Evolutionary conservation across 2,113 vertebrate species (phyloP).

Genomic region (Nannobrachium achirus): DNA sequence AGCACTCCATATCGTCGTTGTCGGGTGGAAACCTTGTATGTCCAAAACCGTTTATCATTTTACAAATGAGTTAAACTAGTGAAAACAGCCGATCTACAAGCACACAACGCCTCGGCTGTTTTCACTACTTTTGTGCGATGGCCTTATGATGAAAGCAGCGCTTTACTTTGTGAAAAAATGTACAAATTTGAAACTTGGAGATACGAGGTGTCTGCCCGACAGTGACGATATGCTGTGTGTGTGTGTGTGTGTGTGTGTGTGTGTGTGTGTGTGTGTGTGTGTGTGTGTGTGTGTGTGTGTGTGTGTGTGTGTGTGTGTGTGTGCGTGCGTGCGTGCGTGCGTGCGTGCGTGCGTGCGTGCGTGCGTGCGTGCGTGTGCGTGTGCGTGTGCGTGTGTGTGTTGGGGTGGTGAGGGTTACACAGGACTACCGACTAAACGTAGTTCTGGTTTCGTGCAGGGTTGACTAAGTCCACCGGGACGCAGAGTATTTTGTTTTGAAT

Average conservation of each 20-base stretch:
- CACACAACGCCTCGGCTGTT: too few relatives aligned
- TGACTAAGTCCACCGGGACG: background rate
- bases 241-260: background rate
- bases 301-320: background rate
- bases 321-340: background rate
- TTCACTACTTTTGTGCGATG: too few relatives aligned
- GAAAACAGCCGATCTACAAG: too few relatives aligned
- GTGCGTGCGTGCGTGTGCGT: background rate
- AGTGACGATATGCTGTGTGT: too few relatives aligned
- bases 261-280: background rate
- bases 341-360: background rate
- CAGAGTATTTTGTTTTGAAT: conserved; percentile 2
- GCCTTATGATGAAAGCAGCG: too few relatives aligned
- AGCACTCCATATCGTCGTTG: too few relatives aligned
- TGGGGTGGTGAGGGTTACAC: background rate
- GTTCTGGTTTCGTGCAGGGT: background rate
- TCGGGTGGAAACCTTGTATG: too few relatives aligned
- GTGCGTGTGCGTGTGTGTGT: background rate
- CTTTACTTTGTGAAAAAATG: too few relatives aligned
- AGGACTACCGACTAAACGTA: conserved; percentile 8
- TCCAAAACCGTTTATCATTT: too few relatives aligned
- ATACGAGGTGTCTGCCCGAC: too few relatives aligned
- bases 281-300: background rate
- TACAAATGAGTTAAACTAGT: too few relatives aligned
- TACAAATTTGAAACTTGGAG: too few relatives aligned